Base-by-base conservation (phyloP, 2,113 vertebrate species). In the Oryzias celebensis region DNA sequence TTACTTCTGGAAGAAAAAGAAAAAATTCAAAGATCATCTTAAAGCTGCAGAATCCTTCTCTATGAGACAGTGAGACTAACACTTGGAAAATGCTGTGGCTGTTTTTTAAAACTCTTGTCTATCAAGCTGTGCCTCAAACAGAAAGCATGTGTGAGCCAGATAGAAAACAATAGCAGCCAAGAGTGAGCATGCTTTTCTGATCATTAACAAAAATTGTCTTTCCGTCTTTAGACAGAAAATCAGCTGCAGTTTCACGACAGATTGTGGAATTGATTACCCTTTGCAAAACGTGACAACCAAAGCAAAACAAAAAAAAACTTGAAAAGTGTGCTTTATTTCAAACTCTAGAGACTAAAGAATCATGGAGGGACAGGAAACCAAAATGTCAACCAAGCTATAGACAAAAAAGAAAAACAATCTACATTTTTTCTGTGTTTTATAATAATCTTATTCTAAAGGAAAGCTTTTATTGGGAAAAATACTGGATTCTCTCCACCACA, bases 51-150 rank as follows among this genome's bases (percentile, higher is more conserved):
- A 31, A 28, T 62, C 52, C 43, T 0, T 15, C 24, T 10, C 24
- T 52, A 24, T 36, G 24, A 20, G 52, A 59, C 23, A 17, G 62
- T 24, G 58, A 65, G 48, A 71, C 55, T 65, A 60, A 58, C 52
- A 17, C 18, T 57, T 15, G 47, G 73, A 61, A 26, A 75, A 67
- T 72, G 77, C 44, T 49, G 51, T 72, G 76, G 68, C 72, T 78
- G 71, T 67, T 69, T 52, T 64, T 48, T 15, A 45, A 45, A 17
- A 45, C 71, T 75, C 50, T 48, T 66, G 46, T 55, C 58, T 26
- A 15, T 43, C 1, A 56, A 54, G 61, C 66, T 76, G 59, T 75
- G 63, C 75, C 69, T 64, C 28, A 43, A 0, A 15, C 16, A 59
- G 23, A 72, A 65, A 64, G 52, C 22, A 28, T 26, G 57, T 43